A percentile compares a stretch with the other conserved stretches of the same genome.
Evolutionary conservation across 2,888 invertebrate genomes (phyloP).

Genomic region (Dryadula phaetusa): DNA sequence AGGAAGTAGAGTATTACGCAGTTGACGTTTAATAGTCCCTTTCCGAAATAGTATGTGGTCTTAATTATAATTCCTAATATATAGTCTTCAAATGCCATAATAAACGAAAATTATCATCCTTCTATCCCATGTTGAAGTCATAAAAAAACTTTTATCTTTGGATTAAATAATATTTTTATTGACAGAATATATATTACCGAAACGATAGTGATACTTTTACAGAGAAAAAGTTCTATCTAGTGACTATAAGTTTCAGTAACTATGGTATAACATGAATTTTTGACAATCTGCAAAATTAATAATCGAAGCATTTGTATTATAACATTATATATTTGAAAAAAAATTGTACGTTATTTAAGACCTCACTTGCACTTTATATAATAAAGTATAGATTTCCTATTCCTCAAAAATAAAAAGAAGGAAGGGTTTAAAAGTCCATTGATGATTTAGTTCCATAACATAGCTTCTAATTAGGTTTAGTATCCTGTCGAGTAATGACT

Average conservation of each 20-base stretch:
- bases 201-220: no score
- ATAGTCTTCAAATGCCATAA: slow-evolving; percentile 31
- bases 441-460: slow-evolving; percentile 32
- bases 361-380: not conserved
- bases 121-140: not conserved
- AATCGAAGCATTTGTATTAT: not conserved
- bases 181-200: no score
- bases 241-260: no score
- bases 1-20: slow-evolving; percentile 60
- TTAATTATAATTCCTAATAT: slow-evolving; percentile 53
- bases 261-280: no score
- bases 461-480: slow-evolving; percentile 34
- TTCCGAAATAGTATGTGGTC: slow-evolving; percentile 72
- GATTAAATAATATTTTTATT: no score
- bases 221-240: no score
- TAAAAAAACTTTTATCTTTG: not conserved
- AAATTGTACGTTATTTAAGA: no score
- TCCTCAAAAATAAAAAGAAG: not conserved
- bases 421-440: slow-evolving; percentile 11
- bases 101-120: slow-evolving; percentile 30
- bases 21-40: slow-evolving; percentile 54
- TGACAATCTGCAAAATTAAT: not conserved
- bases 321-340: no score
- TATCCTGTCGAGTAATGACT: slow-evolving; percentile 33
- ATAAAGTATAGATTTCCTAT: not conserved